Base-by-base conservation (phyloP, 2,113 vertebrate species). In the Cichladusa arquata region DNA sequence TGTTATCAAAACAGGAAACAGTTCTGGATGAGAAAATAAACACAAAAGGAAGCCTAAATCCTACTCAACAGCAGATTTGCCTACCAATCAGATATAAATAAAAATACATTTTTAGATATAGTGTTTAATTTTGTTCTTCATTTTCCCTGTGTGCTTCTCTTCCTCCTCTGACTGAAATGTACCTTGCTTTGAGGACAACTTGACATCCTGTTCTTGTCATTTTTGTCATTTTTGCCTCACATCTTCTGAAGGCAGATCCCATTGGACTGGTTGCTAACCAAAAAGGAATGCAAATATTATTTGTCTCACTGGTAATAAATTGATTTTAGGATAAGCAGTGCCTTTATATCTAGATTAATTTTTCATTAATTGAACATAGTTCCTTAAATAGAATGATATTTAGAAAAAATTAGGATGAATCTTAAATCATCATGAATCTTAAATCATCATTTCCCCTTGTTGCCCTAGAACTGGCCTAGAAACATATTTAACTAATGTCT, bases 281-380 rank as follows among this genome's bases (percentile, higher is more conserved):
- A 85, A 77, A 78, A 22, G 1, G 12, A 71, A 23, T 0, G 0
- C 3, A 60, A 61, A 10, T n/a, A n/a, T 51, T 12, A 20, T 50
- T 82, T 51, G 2, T n/a, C 26, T 42, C 4, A 1, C 33, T 64
- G 12, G 4, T 44, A 88, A 51, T 61, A 67, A 1, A 31, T 20
- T 71, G 13, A 56, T 64, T 60, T 93, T 73, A 82, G 11, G 6
- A 36, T 53, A 26, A 60, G 1, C 3, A 16, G 3, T 65, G n/a
- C 33, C 58, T 72, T 82, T 67, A n/a, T 36, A 40, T 20, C 19
- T 9, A 44, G 7, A 47, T 47, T 54, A 66, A 34, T 29, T 85
- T 92, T 81, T 79, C 7, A 56, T 76, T 80, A 47, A 42, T 48
- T 84, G 5, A 73, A n/a, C 69, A 72, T 6, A 1, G 36, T 47